These are phyloP conservation scores for Drosophila sturtevanti DNA, from an alignment of 1,140 invertebrate genomes.

Conservation along the genomic window DNA sequence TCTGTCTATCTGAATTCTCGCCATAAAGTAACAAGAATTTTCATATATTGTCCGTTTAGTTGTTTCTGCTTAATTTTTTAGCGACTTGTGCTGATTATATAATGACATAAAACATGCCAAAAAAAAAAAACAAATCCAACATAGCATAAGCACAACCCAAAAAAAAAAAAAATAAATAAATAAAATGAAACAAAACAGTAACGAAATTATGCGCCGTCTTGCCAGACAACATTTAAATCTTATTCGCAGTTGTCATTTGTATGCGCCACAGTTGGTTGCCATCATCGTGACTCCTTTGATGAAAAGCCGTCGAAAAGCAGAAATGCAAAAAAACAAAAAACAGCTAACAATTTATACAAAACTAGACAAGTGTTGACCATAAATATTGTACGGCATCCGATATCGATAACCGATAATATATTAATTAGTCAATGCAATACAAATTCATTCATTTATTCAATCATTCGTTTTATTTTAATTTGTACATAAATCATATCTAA, in stretches of 20 bases:
- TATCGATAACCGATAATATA: conserved; percentile 36
- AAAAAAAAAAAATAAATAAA: background rate
- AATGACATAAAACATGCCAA: conserved; percentile 76
- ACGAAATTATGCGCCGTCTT: conserved; percentile 11
- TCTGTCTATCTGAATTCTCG: background rate
- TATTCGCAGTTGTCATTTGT: conserved; percentile 65
- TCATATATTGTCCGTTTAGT: conserved; percentile 37
- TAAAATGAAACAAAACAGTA: background rate
- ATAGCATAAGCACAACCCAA: no score
- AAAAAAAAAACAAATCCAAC: no score
- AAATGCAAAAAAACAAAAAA: conserved; percentile 34
- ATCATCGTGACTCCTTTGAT: conserved; percentile 71
- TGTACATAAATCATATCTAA: conserved; percentile 1
- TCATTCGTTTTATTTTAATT: background rate
- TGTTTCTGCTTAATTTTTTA: conserved; percentile 53
- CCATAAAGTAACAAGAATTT: conserved; percentile 6
- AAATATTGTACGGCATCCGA: conserved; percentile 37
- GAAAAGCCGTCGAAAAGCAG: conserved; percentile 59
- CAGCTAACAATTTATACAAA: conserved; percentile 16
- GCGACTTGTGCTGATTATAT: conserved; percentile 78
- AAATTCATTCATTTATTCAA: background rate
- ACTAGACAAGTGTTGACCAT: conserved; percentile 63
- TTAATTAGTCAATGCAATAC: conserved; percentile 41
- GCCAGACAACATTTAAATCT: conserved; percentile 63
- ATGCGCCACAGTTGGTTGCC: conserved; percentile 60